Evolutionary conservation across 2,113 vertebrate genomes (phyloP).

Genomic region (Chelonoidis abingdonii): DNA sequence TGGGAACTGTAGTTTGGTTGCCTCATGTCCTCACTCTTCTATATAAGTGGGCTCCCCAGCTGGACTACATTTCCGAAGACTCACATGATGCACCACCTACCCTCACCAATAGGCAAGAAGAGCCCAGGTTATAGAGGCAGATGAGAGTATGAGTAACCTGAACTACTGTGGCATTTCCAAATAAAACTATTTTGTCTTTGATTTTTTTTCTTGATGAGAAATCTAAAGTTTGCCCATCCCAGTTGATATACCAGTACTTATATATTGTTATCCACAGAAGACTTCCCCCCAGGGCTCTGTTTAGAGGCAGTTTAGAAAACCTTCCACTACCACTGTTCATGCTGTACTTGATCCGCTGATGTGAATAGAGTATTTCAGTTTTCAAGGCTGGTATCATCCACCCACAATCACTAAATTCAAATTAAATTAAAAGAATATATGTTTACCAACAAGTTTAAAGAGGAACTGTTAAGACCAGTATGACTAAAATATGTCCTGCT

Average conservation of each 20-base stretch:
- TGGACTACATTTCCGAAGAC: background rate
- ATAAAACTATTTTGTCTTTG: background rate
- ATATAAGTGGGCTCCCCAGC: background rate
- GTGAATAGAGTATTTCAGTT: background rate
- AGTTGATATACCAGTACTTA: background rate
- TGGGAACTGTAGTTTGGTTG: background rate
- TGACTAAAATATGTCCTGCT: conserved; percentile 47
- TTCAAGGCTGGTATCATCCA: background rate
- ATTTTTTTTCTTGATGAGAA: background rate
- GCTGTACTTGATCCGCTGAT: background rate
- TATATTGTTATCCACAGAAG: background rate
- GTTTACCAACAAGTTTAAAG: conserved; percentile 32
- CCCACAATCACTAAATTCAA: conserved; percentile 10
- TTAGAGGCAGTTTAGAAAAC: background rate
- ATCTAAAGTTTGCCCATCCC: background rate
- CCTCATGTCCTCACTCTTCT: background rate
- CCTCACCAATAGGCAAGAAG: background rate
- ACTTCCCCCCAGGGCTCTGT: background rate
- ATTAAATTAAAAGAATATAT: background rate
- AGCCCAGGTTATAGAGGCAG: background rate
- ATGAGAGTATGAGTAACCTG: background rate
- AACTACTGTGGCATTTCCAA: background rate
- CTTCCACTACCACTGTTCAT: background rate
- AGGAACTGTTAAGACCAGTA: conserved; percentile 6
- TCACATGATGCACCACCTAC: background rate